phyloP scores from a whole-genome alignment of 2,888 invertebrate genomes.

The Drosophila diplacantha region DNA sequence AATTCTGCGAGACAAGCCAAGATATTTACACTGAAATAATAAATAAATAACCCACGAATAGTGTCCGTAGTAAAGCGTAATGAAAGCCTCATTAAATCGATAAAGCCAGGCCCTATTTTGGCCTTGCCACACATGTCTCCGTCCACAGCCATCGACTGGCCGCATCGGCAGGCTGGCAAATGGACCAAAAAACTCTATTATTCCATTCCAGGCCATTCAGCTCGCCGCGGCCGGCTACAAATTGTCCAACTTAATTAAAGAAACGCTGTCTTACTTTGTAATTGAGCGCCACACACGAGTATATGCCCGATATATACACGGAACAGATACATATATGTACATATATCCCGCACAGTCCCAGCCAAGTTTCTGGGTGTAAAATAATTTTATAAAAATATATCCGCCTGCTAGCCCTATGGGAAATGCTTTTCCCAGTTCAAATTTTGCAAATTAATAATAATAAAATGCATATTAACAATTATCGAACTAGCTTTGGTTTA shows the following conservation, averaged over 20 bases:
- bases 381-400: too few species aligned
- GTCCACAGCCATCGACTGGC: not conserved
- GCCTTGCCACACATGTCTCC: not conserved
- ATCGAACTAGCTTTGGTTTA: not conserved
- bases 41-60: too few species aligned
- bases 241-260: constrained; percentile 71
- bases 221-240: constrained; percentile 61
- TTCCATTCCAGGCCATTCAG: constrained; percentile 23
- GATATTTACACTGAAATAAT: too few species aligned
- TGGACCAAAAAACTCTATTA: constrained; percentile 32
- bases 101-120: not conserved
- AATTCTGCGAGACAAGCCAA: not conserved
- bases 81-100: not conserved
- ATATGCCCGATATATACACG: not conserved
- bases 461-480: not conserved
- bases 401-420: not conserved
- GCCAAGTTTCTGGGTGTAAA: not conserved
- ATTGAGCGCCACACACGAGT: constrained; percentile 57
- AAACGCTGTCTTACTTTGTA: constrained; percentile 65
- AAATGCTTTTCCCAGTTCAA: not conserved
- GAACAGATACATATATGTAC: not conserved
- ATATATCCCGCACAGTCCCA: not conserved
- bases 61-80: too few species aligned
- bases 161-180: constrained; percentile 26
- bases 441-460: not conserved